These are phyloP conservation scores for Phalera bucephala DNA, from an alignment of 2,888 invertebrate genomes.

Conservation along the genomic window DNA sequence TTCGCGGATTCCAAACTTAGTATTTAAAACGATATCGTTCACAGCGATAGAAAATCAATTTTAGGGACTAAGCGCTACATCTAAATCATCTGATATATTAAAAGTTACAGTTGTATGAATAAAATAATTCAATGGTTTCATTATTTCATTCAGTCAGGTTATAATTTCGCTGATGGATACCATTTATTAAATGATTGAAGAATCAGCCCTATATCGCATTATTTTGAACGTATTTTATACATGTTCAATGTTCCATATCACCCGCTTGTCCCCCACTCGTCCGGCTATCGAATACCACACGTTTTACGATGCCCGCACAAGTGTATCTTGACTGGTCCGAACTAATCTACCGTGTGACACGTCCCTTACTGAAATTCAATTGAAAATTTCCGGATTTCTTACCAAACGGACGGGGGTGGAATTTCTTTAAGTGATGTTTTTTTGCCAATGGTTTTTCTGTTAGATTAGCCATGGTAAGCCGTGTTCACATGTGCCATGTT, in stretches of 20 bases:
- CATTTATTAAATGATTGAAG: no score
- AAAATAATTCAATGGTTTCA: no score
- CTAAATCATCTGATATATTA: no score
- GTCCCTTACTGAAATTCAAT: constrained; percentile 65
- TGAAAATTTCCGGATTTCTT: constrained; percentile 62
- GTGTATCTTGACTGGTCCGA: constrained; percentile 43
- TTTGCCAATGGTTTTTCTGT: constrained; percentile 60
- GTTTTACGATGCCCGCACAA: constrained; percentile 51
- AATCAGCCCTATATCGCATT: no score
- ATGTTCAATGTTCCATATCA: constrained; percentile 1
- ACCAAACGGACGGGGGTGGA: constrained; percentile 40
- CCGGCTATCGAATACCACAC: constrained; percentile 48
- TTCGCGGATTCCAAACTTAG: no score
- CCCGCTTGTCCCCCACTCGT: constrained; percentile 17
- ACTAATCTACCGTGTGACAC: constrained; percentile 71
- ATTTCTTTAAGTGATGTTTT: constrained; percentile 67
- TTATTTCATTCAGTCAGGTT: no score
- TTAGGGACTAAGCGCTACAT: no score
- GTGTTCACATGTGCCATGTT: constrained; percentile 14
- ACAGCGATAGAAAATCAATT: no score
- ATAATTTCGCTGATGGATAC: no score
- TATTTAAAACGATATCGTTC: no score
- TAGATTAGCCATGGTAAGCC: constrained; percentile 48
- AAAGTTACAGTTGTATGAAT: no score
- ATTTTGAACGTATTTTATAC: no score